These are phyloP conservation scores for Tapirus indicus DNA, from an alignment of 2,797 vertebrate species.

Conservation along the genomic window DNA sequence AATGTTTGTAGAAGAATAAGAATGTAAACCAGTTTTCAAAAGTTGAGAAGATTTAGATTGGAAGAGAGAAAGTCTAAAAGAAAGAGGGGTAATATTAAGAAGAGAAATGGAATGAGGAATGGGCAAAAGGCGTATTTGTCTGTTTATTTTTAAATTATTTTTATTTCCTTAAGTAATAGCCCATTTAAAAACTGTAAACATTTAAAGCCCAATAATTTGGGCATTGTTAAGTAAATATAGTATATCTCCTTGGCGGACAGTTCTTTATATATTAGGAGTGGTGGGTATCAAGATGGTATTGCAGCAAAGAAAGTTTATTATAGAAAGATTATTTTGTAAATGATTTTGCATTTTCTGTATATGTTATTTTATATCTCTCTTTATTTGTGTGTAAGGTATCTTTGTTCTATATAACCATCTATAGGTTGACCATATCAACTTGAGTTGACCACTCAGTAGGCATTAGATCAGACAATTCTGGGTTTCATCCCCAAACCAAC, in stretches of 20 bases:
- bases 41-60: neutral
- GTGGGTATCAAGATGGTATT: neutral
- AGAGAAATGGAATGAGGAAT: neutral
- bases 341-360: neutral
- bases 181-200: neutral
- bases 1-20: neutral
- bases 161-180: neutral
- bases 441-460: neutral
- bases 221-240: neutral
- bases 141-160: neutral
- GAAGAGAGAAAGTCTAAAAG: neutral
- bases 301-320: neutral
- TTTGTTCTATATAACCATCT: neutral
- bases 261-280: neutral
- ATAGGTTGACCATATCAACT: neutral
- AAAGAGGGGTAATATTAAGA: neutral
- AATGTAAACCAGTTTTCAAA: neutral
- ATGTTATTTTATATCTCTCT: neutral
- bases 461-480: neutral
- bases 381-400: neutral
- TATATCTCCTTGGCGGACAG: neutral
- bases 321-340: neutral
- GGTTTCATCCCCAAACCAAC: neutral
- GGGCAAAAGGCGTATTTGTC: neutral
- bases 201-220: neutral